Evolutionary conservation across 2,888 invertebrate genomes (phyloP).

Genomic region (Parthenolecanium corni): DNA sequence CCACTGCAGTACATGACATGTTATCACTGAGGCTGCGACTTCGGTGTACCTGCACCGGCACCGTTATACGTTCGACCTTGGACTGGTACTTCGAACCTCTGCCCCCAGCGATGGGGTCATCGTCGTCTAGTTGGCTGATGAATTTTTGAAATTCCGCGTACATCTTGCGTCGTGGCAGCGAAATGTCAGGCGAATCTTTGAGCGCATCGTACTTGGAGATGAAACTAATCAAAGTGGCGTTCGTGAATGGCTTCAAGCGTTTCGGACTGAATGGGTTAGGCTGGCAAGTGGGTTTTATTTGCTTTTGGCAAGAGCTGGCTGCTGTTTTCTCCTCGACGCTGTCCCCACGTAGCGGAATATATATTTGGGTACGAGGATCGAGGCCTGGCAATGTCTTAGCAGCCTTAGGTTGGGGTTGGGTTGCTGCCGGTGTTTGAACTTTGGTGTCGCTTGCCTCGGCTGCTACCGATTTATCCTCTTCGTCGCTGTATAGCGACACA

Average conservation of each 20-base stretch:
- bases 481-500: constrained; percentile 30
- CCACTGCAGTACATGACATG: no score
- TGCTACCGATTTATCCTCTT: constrained; percentile 34
- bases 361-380: constrained; percentile 30
- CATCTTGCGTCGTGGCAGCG: constrained; percentile 7
- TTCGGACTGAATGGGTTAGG: constrained; percentile 30
- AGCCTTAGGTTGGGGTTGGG: neutral
- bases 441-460: constrained; percentile 42
- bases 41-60: constrained; percentile 24
- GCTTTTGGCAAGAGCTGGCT: neutral
- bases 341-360: constrained; percentile 31
- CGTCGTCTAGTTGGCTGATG: constrained; percentile 28
- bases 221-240: constrained; percentile 31
- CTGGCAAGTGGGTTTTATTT: neutral
- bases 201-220: constrained; percentile 22
- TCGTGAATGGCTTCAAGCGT: constrained; percentile 32
- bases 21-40: neutral
- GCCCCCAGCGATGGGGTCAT: constrained; percentile 14
- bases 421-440: constrained; percentile 30
- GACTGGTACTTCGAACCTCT: neutral
- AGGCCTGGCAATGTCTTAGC: neutral
- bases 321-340: constrained; percentile 9
- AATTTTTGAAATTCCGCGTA: constrained; percentile 31
- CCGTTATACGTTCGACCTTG: constrained; percentile 6
- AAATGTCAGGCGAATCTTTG: no score